Evolutionary conservation across 2,113 vertebrate species (phyloP).

Genomic region (Harpagus bidentatus): DNA sequence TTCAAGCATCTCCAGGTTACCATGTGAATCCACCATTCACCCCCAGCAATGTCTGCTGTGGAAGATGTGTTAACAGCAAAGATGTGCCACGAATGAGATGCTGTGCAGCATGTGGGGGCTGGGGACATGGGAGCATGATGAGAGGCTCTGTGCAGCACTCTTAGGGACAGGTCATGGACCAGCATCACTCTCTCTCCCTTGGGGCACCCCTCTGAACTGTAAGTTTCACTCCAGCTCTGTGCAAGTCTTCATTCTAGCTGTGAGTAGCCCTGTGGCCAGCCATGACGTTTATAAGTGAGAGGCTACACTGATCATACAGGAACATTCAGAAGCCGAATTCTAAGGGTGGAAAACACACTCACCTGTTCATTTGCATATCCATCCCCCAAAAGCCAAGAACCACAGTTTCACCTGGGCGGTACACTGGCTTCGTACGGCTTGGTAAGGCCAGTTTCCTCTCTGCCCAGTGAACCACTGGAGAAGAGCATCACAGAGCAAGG

Average conservation of each 20-base stretch:
- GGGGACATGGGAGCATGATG: neutral
- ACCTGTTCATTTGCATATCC: neutral
- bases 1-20: neutral
- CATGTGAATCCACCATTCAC: neutral
- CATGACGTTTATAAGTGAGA: neutral
- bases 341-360: neutral
- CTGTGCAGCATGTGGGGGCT: neutral
- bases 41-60: neutral
- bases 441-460: neutral
- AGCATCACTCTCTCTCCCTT: neutral
- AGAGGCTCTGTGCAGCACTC: neutral
- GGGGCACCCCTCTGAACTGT: neutral
- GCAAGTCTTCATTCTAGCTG: neutral
- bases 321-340: neutral
- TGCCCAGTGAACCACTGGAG: neutral
- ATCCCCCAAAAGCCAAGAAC: neutral
- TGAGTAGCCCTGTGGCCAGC: neutral
- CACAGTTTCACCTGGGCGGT: rapidly evolving
- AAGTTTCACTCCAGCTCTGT: neutral
- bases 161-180: neutral
- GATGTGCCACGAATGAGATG: neutral
- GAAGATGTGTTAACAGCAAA: neutral
- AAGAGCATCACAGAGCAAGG: neutral
- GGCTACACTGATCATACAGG: neutral
- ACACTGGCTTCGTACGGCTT: neutral